Conservation (phyloP, 2,797 vertebrate species). For the Chaetophractus vellerosus region DNA sequence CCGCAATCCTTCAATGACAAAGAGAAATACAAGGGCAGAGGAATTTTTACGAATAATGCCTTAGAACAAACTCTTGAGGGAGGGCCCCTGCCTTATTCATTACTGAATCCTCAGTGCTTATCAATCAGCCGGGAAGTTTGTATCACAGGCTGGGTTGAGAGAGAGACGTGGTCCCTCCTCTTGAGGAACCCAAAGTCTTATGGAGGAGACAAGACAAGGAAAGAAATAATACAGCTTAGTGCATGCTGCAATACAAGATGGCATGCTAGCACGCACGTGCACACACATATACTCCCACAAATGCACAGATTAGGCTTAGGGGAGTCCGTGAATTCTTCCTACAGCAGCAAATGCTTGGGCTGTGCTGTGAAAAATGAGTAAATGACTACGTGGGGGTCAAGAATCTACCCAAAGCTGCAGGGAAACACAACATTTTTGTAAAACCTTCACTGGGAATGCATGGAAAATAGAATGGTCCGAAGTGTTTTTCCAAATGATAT, state of each 20-base stretch:
- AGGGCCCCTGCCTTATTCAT: background rate
- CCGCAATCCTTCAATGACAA: background rate
- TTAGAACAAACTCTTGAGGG: background rate
- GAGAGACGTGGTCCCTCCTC: background rate
- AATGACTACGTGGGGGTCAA: background rate
- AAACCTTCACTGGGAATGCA: background rate
- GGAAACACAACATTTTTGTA: background rate
- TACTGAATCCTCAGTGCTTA: background rate
- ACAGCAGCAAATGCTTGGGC: background rate
- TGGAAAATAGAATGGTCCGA: fast-evolving
- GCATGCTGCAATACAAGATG: fast-evolving
- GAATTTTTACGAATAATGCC: background rate
- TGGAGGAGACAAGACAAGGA: background rate
- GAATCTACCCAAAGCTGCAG: background rate
- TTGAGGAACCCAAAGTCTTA: background rate
- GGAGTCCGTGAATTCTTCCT: background rate
- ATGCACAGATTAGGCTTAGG: background rate
- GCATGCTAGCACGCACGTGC: fast-evolving
- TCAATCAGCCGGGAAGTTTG: background rate
- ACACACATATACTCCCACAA: background rate
- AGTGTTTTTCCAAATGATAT: background rate
- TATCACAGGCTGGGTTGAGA: fast-evolving
- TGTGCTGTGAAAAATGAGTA: background rate
- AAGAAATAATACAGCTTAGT: background rate
- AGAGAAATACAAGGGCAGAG: background rate